Percentiles rank a stretch among this genome's conserved stretches.
Evolutionary conservation across 2,113 vertebrate species (phyloP).

Genomic region (Andinoacara biseriatus): DNA sequence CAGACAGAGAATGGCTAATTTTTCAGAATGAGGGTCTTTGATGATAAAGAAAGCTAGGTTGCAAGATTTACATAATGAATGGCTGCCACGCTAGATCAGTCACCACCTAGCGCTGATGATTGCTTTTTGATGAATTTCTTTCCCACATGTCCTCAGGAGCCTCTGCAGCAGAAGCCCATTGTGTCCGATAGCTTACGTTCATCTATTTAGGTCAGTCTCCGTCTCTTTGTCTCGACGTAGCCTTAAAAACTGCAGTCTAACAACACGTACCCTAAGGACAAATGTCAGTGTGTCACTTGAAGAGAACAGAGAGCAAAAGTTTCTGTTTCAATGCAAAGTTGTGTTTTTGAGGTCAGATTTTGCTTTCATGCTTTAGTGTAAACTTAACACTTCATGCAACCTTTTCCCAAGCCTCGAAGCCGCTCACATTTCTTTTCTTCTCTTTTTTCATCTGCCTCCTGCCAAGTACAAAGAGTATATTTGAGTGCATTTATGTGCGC

Average conservation of each 20-base stretch:
- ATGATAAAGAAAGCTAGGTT: slow-evolving; percentile 76
- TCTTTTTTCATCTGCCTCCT: slow-evolving; percentile 5
- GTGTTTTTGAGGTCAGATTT: slow-evolving; percentile 13
- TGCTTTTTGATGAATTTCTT: slow-evolving; percentile 74
- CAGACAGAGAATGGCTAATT: slow-evolving; percentile 72
- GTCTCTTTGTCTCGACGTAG: slow-evolving; percentile 19
- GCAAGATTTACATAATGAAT: slow-evolving; percentile 76
- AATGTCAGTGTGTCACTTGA: slow-evolving; percentile 33
- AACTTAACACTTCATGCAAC: slow-evolving; percentile 22
- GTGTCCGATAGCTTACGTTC: slow-evolving; percentile 49
- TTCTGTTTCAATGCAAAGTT: slow-evolving; percentile 24
- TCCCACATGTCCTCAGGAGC: slow-evolving; percentile 38
- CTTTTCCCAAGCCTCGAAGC: slow-evolving; percentile 49
- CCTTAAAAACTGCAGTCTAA: slow-evolving; percentile 41
- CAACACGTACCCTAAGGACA: slow-evolving; percentile 11
- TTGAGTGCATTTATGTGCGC: background rate
- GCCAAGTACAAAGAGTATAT: slow-evolving; percentile 13
- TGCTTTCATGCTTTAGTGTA: slow-evolving; percentile 18
- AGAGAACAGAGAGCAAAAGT: background rate
- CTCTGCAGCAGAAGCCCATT: slow-evolving; percentile 38
- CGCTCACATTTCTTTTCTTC: slow-evolving; percentile 36
- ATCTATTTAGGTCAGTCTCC: slow-evolving; percentile 60
- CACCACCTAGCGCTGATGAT: slow-evolving; percentile 64
- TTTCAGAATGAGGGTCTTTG: slow-evolving; percentile 76
- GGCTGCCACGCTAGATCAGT: slow-evolving; percentile 72